Conservation (phyloP, 1,140 invertebrate species). For the Drosophila santomea region DNA sequence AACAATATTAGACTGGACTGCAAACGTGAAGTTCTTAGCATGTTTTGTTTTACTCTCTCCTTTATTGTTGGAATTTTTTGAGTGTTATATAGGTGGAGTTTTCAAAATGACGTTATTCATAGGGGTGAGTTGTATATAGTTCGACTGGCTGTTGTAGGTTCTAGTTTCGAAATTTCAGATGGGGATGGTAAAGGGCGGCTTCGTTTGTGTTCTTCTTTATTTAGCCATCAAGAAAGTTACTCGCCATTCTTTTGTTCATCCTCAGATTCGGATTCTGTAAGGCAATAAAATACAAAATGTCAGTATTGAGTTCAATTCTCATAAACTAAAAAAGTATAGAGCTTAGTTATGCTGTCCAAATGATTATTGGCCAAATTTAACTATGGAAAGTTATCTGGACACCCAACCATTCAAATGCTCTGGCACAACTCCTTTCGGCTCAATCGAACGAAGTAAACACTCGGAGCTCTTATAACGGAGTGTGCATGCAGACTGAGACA, state of each 20-base stretch:
- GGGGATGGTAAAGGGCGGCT: slow-evolving; percentile 36
- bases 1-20: slow-evolving; percentile 1
- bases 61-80: slow-evolving; percentile 39
- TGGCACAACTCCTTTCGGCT: slow-evolving; percentile 39
- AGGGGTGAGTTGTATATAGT: slow-evolving; percentile 18
- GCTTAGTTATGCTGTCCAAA: slow-evolving; percentile 27
- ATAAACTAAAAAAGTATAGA: not conserved
- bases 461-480: not conserved
- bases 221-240: slow-evolving; percentile 42
- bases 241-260: slow-evolving; percentile 81
- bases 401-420: slow-evolving; percentile 77
- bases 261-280: slow-evolving; percentile 84
- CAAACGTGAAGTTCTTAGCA: slow-evolving; percentile 32
- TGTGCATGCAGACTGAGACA: slow-evolving; percentile 18
- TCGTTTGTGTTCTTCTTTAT: slow-evolving; percentile 34
- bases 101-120: slow-evolving; percentile 28
- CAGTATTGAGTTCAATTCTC: not conserved
- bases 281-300: slow-evolving; percentile 4
- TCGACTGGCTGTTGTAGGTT: slow-evolving; percentile 35
- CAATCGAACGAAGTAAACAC: not conserved
- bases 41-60: slow-evolving; percentile 37
- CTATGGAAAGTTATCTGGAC: slow-evolving; percentile 76
- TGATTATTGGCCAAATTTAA: slow-evolving; percentile 74
- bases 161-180: slow-evolving; percentile 36
- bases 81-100: slow-evolving; percentile 41